Evolutionary conservation across 2,888 invertebrate genomes (phyloP).

Genomic region (Parascotia fuliginaria): DNA sequence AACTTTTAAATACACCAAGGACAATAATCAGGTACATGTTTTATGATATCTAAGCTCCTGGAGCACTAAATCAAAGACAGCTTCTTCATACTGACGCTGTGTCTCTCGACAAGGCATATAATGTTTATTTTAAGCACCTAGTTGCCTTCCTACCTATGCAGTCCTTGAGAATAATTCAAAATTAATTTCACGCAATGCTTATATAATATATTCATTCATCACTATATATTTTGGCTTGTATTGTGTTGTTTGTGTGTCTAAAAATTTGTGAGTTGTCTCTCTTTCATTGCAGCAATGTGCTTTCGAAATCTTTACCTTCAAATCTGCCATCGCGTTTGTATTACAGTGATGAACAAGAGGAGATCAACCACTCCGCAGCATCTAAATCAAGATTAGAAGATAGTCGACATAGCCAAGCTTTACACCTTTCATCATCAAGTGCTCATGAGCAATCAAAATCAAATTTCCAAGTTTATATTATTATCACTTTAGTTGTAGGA

Average conservation of each 20-base stretch:
- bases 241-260: constrained; percentile 24
- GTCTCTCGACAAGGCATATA: no score
- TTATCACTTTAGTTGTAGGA: constrained; percentile 19
- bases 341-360: constrained; percentile 65
- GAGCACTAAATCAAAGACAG: no score
- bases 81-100: no score
- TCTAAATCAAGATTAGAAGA: constrained; percentile 25
- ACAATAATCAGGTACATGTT: no score
- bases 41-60: no score
- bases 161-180: no score
- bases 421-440: no score
- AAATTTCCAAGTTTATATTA: constrained; percentile 7
- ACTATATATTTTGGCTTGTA: background rate
- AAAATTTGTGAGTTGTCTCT: constrained; percentile 62
- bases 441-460: constrained; percentile 10
- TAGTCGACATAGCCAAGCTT: constrained; percentile 7
- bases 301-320: constrained; percentile 74
- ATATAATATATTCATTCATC: background rate
- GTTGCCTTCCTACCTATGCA: no score
- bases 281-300: constrained; percentile 69
- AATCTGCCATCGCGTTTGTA: constrained; percentile 59
- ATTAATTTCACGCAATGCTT: no score
- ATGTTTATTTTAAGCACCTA: no score
- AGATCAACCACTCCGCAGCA: constrained; percentile 13
- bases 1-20: no score